Evolutionary conservation across 2,888 invertebrate species (phyloP).

Genomic region (Erynnis tages): DNA sequence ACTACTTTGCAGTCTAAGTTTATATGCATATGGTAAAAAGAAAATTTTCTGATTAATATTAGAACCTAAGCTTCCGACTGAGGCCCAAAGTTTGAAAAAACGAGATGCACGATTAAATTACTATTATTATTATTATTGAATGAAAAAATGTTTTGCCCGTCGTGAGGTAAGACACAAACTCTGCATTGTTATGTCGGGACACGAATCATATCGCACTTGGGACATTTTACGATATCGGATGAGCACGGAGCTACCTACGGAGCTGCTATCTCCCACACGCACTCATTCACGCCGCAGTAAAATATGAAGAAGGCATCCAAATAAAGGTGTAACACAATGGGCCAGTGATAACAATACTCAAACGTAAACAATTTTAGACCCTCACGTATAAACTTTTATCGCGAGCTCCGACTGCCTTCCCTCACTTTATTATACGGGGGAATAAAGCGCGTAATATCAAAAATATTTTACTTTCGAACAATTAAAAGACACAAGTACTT

Average conservation of each 20-base stretch:
- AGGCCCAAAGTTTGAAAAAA: too few relatives aligned
- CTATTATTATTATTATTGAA: too few relatives aligned
- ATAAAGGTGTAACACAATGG: constrained; percentile 21
- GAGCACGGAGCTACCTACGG: not conserved
- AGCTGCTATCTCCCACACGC: constrained; percentile 24
- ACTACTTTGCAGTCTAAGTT: too few relatives aligned
- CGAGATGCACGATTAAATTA: too few relatives aligned
- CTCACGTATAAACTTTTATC: constrained; percentile 26
- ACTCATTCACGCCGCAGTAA: constrained; percentile 23
- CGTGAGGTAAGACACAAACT: not conserved
- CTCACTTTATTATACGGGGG: constrained; percentile 17
- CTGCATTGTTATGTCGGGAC: constrained; percentile 15
- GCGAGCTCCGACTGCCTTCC: constrained; percentile 4
- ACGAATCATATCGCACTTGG: constrained; percentile 22
- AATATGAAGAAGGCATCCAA: constrained; percentile 27
- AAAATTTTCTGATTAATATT: too few relatives aligned
- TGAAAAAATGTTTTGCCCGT: too few relatives aligned
- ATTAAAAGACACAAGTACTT: not conserved
- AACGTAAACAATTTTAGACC: constrained; percentile 26
- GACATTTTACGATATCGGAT: constrained; percentile 15
- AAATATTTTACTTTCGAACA: constrained; percentile 13
- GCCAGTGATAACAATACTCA: constrained; percentile 25
- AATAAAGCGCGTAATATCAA: constrained; percentile 20
- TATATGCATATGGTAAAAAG: too few relatives aligned
- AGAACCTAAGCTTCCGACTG: too few relatives aligned